Evolutionary conservation across 1,140 invertebrate genomes (phyloP).

Genomic region (Rhagoletis pomonella): DNA sequence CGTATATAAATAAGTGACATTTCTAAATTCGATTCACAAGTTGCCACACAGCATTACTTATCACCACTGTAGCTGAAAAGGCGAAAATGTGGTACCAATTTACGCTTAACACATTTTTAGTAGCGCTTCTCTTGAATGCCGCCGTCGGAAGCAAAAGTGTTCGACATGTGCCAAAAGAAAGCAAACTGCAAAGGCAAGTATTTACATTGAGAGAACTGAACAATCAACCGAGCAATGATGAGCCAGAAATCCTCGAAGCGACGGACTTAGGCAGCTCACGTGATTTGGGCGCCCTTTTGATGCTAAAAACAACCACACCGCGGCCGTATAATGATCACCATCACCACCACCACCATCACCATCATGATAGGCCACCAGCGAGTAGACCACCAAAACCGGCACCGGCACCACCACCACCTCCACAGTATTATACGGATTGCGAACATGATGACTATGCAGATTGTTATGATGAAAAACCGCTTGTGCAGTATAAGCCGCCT

Average conservation of each 20-base stretch:
- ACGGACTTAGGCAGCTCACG: background rate
- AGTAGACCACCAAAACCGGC: background rate
- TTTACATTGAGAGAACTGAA: background rate
- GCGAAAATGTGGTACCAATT: background rate
- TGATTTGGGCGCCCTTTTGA: background rate
- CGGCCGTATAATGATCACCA: background rate
- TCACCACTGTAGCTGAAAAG: background rate
- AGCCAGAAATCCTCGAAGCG: background rate
- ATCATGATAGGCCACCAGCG: background rate
- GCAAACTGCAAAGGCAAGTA: background rate
- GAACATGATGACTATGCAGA: background rate
- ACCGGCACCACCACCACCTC: background rate
- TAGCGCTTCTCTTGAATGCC: background rate
- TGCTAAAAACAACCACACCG: background rate
- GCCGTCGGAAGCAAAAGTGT: background rate
- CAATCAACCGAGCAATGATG: background rate
- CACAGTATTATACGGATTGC: too few relatives aligned
- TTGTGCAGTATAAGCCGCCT: too few relatives aligned
- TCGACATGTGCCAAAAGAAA: background rate
- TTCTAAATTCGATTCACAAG: too few relatives aligned
- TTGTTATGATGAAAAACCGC: background rate
- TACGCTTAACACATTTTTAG: background rate
- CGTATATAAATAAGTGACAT: too few relatives aligned
- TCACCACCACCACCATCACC: background rate
- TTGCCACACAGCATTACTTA: too few relatives aligned